Evolutionary conservation across 2,797 vertebrate species (phyloP), one percentile per base, ranked within the genome.

Genomic region (Pygocentrus nattereri): DNA sequence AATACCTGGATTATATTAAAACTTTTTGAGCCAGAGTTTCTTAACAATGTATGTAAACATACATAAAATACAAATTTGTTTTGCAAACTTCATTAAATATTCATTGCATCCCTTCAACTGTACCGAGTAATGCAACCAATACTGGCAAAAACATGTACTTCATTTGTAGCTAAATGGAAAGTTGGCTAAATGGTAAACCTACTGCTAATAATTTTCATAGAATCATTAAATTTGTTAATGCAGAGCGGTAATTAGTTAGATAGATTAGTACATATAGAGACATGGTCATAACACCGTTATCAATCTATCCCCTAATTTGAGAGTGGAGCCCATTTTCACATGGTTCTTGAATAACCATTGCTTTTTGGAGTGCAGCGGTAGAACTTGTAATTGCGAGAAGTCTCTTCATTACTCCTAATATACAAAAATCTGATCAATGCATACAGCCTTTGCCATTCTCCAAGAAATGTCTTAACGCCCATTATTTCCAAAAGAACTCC

Each of bases 31-130:
- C 82, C 70, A 77, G 61, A 67, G 76, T 84, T 84, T 73, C 73
- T 69, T 78, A 85, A 72, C 59, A 50, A 78, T 82, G 79, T 78
- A 85, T 85, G 86, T 87, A 87, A 87, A 87, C 86, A 80, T 79
- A 83, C 72, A 70, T 25, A 76, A 87, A 78, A 84, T 78, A 85
- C 83, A 73, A 82, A 34, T 82, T 56, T 67, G 75, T 81, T 87
- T 84, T 16, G 52, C 75, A 78, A 84, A 74, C 79, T 58, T 81
- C 80, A 68, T 68, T 58, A 54, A 79, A 74, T 80, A 87, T 69
- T 85, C 25, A 56, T 67, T 61, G n/a, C 41, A 61, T 84, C 82
- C 84, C 82, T 85, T 87, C 83, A 80, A 78, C 76, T 82, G 84
- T 73, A 87, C 84, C 69, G 71, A 80, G 64, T 72, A 23, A 82